Percentiles rank a stretch among this genome's conserved stretches.
Evolutionary conservation across 2,888 invertebrate species (phyloP).

Genomic region (Oxyscelio sp.): DNA sequence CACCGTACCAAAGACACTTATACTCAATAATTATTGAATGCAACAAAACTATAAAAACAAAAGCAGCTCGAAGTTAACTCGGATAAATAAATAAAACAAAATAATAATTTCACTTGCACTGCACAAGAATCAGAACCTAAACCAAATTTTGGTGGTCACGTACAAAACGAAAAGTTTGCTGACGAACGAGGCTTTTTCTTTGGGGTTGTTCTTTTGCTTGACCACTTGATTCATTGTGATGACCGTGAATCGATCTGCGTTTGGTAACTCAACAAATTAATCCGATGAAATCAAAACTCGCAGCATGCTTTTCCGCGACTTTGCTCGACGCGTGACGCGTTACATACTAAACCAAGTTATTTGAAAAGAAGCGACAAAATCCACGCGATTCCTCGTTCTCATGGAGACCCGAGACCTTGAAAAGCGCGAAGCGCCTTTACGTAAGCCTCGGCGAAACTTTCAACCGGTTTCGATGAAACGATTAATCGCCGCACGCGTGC

Average conservation of each 20-base stretch:
- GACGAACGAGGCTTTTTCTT: slow-evolving; percentile 36
- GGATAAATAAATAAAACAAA: no score
- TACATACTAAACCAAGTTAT: slow-evolving; percentile 30
- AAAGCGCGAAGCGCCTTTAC: background rate
- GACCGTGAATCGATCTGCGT: background rate
- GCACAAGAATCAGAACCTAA: background rate
- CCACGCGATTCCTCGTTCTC: background rate
- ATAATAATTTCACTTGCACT: no score
- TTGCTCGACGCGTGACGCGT: background rate
- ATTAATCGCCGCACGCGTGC: background rate
- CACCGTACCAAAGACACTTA: no score
- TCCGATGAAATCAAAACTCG: background rate
- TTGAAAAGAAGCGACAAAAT: slow-evolving; percentile 3
- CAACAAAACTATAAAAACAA: no score
- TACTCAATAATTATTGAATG: no score
- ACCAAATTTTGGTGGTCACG: background rate
- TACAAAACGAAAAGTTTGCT: slow-evolving; percentile 38
- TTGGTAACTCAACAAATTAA: background rate
- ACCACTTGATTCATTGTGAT: background rate
- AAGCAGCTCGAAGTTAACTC: no score
- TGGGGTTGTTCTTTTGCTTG: slow-evolving; percentile 20
- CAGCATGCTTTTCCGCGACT: background rate
- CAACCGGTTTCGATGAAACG: background rate
- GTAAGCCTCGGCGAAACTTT: background rate
- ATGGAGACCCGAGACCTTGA: slow-evolving; percentile 5